Evolutionary conservation across 2,888 invertebrate genomes (phyloP), one percentile per base, ranked within the genome.

Genomic region (Dynastes grantii): DNA sequence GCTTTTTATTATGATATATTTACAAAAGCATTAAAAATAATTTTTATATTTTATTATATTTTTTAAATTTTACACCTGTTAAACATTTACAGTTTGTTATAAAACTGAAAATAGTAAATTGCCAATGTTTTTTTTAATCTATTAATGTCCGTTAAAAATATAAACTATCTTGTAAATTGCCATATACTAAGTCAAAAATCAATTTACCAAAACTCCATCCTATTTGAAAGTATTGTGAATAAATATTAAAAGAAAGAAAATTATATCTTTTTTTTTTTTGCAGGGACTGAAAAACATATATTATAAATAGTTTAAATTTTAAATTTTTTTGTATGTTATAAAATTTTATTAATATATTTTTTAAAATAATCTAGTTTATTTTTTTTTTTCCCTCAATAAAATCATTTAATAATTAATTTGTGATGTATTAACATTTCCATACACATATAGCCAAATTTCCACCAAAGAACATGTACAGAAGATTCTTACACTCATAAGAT

Each of bases 381-480:
- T 32, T 29, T 65, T 29, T 65, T 77, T 40, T 9, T 13, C 32
- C 29, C 63, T 63, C 13, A 63, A 11, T 8, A 45, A 11, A 45
- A 22, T 5, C 22, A 55, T 22, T 55, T 55, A 45, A 55, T 22
- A 53, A 53, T 53, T 53, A 22, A 51, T 9, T 45, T 32, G 37
- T 32, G 6, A 64, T 65, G 11, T 8, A 61, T 80, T 92, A 96
- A 89, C 97, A 97, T 89, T 97, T 97, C 97, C 97, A 97, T 78
- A 96, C 92, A 85, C 95, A 92, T 78, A 97, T 93, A 2, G 96
- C 98, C 84, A 96, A 91, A 88, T 96, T 98, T 76, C 98, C 98
- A 79, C 95, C 97, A 86, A 97, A 97, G 89, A 94, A 97, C 91
- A 97, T 92, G 88, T 97, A 96, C 81, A 97, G 91, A 80, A 97